Evolutionary conservation across 2,113 vertebrate species (phyloP), one percentile per base, ranked within the genome.

Genomic region (Otocyon megalotis): DNA sequence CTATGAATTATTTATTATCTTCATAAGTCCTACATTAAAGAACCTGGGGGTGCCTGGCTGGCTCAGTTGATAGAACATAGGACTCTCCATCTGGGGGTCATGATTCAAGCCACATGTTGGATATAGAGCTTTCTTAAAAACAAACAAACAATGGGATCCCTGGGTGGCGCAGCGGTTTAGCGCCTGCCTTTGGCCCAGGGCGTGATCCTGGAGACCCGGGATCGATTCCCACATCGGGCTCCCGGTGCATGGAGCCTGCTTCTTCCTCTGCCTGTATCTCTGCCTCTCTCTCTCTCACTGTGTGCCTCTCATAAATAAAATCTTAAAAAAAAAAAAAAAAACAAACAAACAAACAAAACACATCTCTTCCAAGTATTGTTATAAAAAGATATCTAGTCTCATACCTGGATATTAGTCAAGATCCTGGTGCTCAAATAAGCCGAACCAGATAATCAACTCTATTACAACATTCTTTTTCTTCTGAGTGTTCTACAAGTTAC

Each of bases 11-110:
- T 50, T 60, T 69, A 81, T 22, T n/a, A 74, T 7, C 15, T 95
- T 76, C 65, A 28, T 48, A 77, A 67, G 60, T 50, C 60, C 17
- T 63, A 60, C 90, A 89, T 60, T 93, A 60, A 94, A 97, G 69
- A 88, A 82, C 19, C 4, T 53, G 37, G 37, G 37, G 24, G 12
- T 43, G 22, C 35, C 20, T 74, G 20, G 6, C 71, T 74, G 71
- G 72, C 72, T 74, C 37, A 74, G 72, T 3, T 48, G 37, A 6
- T 48, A 74, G 11, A 74, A 37, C 37, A 26, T 3, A 37, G 37
- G 72, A 74, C 37, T 74, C 72, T 43, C 43, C 12, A 48, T 48
- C 37, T 74, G 72, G 2, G 13, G 22, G 37, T 74, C 22, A 43
- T 26, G 71, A 74, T 74, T 74, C 13, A 74, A 74, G 72, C 37